Evolutionary conservation across 2,113 vertebrate species (phyloP).

Genomic region (Cottus gobio): DNA sequence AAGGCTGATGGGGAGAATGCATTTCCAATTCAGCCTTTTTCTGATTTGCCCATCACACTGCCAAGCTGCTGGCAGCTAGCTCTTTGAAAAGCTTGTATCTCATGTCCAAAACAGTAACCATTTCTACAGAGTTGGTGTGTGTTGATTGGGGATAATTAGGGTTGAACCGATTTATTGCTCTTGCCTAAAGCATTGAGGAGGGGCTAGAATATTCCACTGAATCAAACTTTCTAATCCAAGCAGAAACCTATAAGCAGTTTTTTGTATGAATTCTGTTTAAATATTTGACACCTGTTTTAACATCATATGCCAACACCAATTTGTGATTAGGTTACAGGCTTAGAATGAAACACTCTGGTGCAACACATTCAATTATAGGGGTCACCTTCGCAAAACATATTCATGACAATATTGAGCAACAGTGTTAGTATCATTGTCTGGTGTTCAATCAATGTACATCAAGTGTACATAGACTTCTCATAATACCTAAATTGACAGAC

Average conservation of each 20-base stretch:
- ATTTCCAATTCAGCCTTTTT: not conserved
- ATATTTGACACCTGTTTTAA: too few species aligned
- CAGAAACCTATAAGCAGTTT: not conserved
- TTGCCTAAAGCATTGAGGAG: not conserved
- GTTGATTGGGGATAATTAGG: not conserved
- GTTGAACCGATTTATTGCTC: not conserved
- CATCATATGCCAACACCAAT: too few species aligned
- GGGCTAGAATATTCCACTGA: not conserved
- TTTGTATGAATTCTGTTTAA: too few species aligned
- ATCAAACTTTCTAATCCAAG: not conserved
- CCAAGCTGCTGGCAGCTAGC: not conserved
- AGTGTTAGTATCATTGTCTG: too few species aligned
- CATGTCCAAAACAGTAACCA: not conserved
- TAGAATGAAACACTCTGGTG: too few species aligned
- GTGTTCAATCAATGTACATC: too few species aligned
- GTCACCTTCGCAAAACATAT: too few species aligned
- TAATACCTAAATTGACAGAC: too few species aligned
- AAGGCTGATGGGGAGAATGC: not conserved
- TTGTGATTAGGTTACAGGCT: too few species aligned
- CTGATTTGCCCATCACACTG: not conserved
- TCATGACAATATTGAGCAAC: too few species aligned
- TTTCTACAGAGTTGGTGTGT: not conserved
- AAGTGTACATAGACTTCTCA: too few species aligned
- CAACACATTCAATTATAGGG: too few species aligned
- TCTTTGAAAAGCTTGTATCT: not conserved